Evolutionary conservation across 2,113 vertebrate genomes (phyloP).

Genomic region (Atrichornis clamosus): DNA sequence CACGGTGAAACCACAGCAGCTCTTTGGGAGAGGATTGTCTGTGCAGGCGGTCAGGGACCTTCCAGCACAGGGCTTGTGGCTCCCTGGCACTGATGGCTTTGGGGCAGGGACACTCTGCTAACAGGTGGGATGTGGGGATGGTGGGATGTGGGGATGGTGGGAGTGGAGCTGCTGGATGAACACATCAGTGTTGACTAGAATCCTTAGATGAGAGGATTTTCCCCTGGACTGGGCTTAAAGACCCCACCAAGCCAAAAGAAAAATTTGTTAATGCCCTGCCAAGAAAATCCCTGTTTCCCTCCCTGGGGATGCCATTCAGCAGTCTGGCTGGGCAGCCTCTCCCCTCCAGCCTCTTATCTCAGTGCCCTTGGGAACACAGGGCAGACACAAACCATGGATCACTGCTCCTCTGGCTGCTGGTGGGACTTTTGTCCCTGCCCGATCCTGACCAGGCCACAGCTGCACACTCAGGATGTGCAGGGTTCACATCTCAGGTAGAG

Average conservation of each 20-base stretch:
- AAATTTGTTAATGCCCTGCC: not conserved
- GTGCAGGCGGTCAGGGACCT: not conserved
- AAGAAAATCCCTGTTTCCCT: not conserved
- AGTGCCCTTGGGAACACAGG: not conserved
- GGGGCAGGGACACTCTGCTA: not conserved
- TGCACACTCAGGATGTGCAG: accelerated
- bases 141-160: not conserved
- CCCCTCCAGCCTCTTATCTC: accelerated
- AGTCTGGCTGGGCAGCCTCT: not conserved
- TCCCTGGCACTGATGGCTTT: not conserved
- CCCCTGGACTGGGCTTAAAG: not conserved
- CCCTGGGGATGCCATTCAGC: not conserved
- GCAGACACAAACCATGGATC: not conserved
- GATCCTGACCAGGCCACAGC: not conserved
- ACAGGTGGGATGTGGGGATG: not conserved
- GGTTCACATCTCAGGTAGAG: accelerated
- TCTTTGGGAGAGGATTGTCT: not conserved
- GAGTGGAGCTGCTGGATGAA: not conserved
- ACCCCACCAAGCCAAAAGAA: not conserved
- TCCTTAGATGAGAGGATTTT: not conserved
- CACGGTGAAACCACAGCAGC: accelerated
- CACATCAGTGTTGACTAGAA: not conserved
- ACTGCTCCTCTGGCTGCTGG: not conserved
- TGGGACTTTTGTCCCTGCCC: not conserved
- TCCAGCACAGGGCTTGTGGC: not conserved